Evolutionary conservation across 92 coral and sea anemone species (phyloP), one percentile per base, ranked within the genome.

Genomic region (Epizoanthus illoricatus): DNA sequence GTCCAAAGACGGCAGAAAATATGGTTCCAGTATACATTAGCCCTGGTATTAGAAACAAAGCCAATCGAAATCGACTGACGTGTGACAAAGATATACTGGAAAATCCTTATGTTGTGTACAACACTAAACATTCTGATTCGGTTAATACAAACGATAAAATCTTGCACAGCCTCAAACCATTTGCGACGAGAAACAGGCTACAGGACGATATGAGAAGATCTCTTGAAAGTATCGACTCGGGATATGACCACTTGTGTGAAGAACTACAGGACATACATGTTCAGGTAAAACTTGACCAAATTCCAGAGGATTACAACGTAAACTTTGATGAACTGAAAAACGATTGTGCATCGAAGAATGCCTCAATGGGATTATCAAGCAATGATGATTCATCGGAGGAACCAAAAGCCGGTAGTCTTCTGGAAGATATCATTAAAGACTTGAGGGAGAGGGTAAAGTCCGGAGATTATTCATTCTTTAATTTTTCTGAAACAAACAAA

Each of bases 181-280:
- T 19, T 12, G 73, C 9, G 42, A 68, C 12, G 45, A 68, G 40
- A 6, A 16, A 13, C 52, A 15, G 4, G 18, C 9, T 19, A 39
- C 43, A 3, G 7, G 21, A 4, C 16, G 12, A 68, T 15, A 68
- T 20, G 59, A 63, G 60, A 12, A 52, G 39, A 2, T 78, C 82
- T 0, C 82, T 78, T 5, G 82, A 78, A 4, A 78, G 82, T 45
- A 63, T 78, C 17, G 82, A 63, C 19, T 78, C 82, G 3, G 82
- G 71, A 0, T 78, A 62, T 42, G 82, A 78, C 66, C 64, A 78
- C 17, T 6, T 78, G 61, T 78, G 58, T 64, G 82, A 20, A 41
- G 72, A 63, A 17, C 11, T 20, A 4, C 16, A 12, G 3, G 71
- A 64, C n/a, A 43, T 19, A 7, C 36, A 17, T 17, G 58, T 19